A percentile compares a stretch with the other conserved stretches of the same genome.
These are phyloP conservation scores for Thymelicus sylvestris DNA, from an alignment of 2,888 invertebrate species.

Conservation along the genomic window DNA sequence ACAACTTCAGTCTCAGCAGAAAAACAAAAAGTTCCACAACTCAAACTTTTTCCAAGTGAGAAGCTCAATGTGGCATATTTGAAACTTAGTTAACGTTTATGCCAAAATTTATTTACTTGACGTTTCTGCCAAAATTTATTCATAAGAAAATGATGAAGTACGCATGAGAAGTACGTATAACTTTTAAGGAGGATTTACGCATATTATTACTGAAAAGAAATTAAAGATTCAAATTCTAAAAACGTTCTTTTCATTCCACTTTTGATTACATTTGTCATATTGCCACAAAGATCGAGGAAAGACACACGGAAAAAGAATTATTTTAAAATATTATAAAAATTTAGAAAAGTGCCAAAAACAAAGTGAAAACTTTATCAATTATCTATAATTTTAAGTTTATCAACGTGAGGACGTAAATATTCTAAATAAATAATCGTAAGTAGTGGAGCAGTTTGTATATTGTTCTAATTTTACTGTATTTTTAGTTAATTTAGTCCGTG, in stretches of 20 bases:
- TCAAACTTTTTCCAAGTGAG: slow-evolving; percentile 6
- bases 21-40: slow-evolving; percentile 3
- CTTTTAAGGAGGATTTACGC: neutral
- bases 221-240: slow-evolving; percentile 10
- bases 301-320: slow-evolving; percentile 29
- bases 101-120: slow-evolving; percentile 6
- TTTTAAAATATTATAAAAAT: slow-evolving; percentile 43
- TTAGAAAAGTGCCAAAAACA: slow-evolving; percentile 38
- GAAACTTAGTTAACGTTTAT: slow-evolving; percentile 11
- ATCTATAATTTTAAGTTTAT: neutral
- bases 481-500: slow-evolving; percentile 29
- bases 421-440: too few relatives aligned
- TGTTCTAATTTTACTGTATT: neutral
- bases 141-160: slow-evolving; percentile 2
- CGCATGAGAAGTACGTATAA: neutral
- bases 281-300: slow-evolving; percentile 11
- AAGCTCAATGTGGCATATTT: slow-evolving; percentile 4
- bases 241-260: neutral
- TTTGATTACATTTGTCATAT: neutral
- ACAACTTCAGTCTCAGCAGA: neutral
- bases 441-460: too few relatives aligned
- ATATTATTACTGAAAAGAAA: neutral
- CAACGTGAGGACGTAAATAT: neutral
- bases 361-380: neutral
- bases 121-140: slow-evolving; percentile 6